Percentiles rank a stretch among this genome's conserved stretches.
phyloP scores from a whole-genome alignment of 2,113 vertebrate species.

The Pampusana beccarii region DNA sequence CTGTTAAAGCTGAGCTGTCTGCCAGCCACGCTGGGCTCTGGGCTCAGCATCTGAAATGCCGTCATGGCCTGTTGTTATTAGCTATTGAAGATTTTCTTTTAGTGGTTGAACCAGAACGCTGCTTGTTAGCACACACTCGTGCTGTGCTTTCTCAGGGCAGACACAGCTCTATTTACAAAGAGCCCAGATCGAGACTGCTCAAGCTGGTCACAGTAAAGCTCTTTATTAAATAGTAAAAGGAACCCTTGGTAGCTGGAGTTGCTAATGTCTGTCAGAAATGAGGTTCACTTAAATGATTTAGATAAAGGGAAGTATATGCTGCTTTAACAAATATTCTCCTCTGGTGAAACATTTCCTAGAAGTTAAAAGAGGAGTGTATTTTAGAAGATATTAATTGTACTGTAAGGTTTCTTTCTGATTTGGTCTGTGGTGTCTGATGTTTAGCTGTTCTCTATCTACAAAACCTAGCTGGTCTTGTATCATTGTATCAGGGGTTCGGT shows the following conservation, averaged over 20 bases:
- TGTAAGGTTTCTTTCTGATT: neutral
- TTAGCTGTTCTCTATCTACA: neutral
- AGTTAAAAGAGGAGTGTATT: neutral
- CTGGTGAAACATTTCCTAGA: neutral
- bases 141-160: neutral
- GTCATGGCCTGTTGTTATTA: neutral
- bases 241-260: neutral
- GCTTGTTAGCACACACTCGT: fast-evolving
- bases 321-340: neutral
- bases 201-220: neutral
- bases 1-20: neutral
- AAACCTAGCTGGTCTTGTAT: neutral
- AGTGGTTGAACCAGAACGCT: neutral
- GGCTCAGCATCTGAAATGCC: neutral
- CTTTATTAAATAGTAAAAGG: neutral
- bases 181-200: neutral
- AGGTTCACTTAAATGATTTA: neutral
- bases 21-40: fast-evolving
- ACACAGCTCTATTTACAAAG: neutral
- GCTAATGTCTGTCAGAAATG: neutral
- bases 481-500: neutral
- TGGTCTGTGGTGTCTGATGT: neutral
- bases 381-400: neutral
- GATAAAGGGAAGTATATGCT: neutral
- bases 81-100: neutral